These are phyloP conservation scores for Aptenodytes forsteri DNA, from an alignment of 2,113 vertebrate genomes.

Conservation along the genomic window DNA sequence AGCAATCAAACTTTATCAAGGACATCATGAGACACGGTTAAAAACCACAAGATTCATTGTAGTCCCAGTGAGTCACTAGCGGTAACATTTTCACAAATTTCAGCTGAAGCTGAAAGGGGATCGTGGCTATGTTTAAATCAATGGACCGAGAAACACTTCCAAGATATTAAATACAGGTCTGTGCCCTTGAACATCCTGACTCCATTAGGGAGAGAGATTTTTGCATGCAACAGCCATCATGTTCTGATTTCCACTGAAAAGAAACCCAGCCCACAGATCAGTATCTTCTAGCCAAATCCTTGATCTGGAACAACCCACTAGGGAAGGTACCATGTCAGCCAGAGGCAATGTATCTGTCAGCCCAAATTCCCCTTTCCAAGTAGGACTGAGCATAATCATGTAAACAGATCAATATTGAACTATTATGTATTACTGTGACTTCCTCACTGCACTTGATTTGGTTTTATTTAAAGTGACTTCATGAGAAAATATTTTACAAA, in stretches of 20 bases:
- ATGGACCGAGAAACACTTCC: neutral
- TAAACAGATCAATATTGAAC: neutral
- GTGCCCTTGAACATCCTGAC: neutral
- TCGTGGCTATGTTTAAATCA: neutral
- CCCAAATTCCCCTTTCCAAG: neutral
- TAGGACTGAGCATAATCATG: neutral
- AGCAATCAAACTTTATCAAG: slow-evolving; percentile 19
- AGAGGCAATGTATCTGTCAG: neutral
- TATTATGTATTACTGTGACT: neutral
- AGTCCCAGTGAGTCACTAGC: neutral
- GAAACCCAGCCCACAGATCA: neutral
- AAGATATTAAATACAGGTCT: neutral
- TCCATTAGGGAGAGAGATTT: neutral
- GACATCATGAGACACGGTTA: neutral
- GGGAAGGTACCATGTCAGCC: neutral
- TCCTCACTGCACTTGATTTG: neutral
- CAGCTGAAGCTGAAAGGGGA: neutral
- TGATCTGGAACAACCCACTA: neutral
- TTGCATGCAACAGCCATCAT: neutral
- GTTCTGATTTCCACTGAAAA: neutral
- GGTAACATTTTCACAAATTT: neutral
- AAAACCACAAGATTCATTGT: neutral
- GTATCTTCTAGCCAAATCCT: neutral
- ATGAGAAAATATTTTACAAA: neutral
- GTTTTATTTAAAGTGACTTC: neutral